Base-by-base conservation (phyloP, 2,797 vertebrate species). In the Phrynocephalus guinanensis region DNA sequence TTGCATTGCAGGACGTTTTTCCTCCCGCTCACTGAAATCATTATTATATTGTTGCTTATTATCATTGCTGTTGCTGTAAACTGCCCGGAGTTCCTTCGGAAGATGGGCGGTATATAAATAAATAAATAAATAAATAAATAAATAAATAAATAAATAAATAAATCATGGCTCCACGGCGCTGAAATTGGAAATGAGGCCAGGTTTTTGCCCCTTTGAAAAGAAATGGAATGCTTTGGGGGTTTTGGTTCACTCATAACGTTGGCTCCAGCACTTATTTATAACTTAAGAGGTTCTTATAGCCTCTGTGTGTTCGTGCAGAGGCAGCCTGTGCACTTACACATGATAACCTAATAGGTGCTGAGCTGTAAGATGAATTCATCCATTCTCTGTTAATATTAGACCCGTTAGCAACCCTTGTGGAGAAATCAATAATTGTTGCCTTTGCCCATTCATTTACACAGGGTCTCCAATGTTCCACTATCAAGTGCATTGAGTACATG, bases 371-470 rank as follows among this genome's bases (percentile, higher is more conserved):
- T 83, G 63, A 4, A 84, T 93, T 63, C 2, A 78, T 90, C 90
- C 80, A 76, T 85, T 91, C 86, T 87, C 87, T 82, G 0, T 16
- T 73, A 90, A 87, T 86, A 91, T 94, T 66, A 92, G 83, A 82
- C 89, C 60, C 89, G 86, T 85, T 89, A 88, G 80, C 68, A 90
- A 90, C 33, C 81, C 88, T 70, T 1, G 72, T 63, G 87, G 79
- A 60, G 82, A 88, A 93, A 94, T 95, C 90, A 79, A 89, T 94
- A 88, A 66, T 86, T 85, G 85, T 90, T 70, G 88, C 88, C 84
- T 86, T 33, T 67, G 86, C 50, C 84, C 84, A 87, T 87, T 92
- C 91, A 92, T 93, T 93, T 89, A 82, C 67, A 76, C 15, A 82
- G 80, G 50, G 33, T 89, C 88, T 82, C 87, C 7, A 8, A 38